Base-by-base conservation (phyloP, 2,888 invertebrate species). In the Heliconius sara region DNA sequence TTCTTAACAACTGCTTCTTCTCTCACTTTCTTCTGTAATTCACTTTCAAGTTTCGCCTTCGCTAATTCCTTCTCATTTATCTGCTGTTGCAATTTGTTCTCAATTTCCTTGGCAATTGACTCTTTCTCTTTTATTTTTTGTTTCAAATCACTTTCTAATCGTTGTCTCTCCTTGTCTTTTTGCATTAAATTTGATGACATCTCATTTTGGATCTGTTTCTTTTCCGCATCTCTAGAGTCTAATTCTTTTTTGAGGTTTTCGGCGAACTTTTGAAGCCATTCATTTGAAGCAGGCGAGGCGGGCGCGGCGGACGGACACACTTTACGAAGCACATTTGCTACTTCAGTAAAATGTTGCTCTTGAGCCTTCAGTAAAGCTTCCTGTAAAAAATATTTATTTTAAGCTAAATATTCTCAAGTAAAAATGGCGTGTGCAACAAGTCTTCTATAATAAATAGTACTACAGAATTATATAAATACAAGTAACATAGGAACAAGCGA, bases 331-430 rank as follows among this genome's bases (percentile, higher is more conserved):
- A 94, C 88, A 43, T 83, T 86, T 1, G 89, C 91, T 47, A 97
- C 94, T 84, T 96, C 96, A 5, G 95, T 96, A 91, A 97, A 97
- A 87, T 97, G 95, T 84, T 96, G 94, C 84, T 96, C 96, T 81
- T 97, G 90, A n/a, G 96, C 95, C 83, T 96, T 94, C 81, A 87
- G 80, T 83, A 92, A 85, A 76, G 92, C 91, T 83, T 94, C 94
- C 95, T 95, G 85, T 39, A 43, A 65, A 27, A 77, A 27, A 27
- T 16, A 66, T 72, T 72, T 19, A n/a, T 60, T 60, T 60, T 60
- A n/a, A 12, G 10, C 10, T 16, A 57, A n/a, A 47, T 65, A 16
- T 12, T 1, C 16, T 16, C 27, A 65, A 6, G 7, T 65, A 65
- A 16, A 30, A 25, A 65, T 65, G 16, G 2, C 13, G 7, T 16